These are phyloP conservation scores for Pipistrellus nathusii DNA, from an alignment of 2,797 vertebrate genomes.

Conservation along the genomic window DNA sequence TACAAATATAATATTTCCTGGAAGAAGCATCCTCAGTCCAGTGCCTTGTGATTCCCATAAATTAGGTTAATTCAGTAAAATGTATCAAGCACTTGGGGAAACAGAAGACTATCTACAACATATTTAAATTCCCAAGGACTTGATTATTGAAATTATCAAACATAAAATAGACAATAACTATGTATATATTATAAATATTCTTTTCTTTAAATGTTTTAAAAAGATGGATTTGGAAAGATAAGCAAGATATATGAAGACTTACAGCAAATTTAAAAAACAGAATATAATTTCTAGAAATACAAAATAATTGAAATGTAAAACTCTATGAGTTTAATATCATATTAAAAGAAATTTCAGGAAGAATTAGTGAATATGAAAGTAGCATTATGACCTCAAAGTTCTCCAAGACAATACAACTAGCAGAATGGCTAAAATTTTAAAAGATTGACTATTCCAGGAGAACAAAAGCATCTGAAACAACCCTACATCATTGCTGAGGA, in stretches of 20 bases:
- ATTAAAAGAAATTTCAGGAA: background rate
- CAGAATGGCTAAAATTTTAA: background rate
- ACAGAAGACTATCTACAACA: background rate
- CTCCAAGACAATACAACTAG: background rate
- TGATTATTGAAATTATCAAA: background rate
- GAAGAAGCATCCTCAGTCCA: background rate
- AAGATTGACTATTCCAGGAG: background rate
- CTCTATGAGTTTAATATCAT: background rate
- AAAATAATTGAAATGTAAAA: constrained; percentile 5
- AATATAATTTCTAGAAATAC: background rate
- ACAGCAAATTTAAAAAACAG: background rate
- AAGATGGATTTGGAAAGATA: background rate
- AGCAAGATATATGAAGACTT: background rate
- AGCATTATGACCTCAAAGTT: constrained; percentile 4
- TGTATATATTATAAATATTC: background rate
- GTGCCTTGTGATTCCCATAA: background rate
- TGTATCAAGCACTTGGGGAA: background rate
- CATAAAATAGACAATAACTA: constrained; percentile 12
- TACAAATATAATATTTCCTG: background rate
- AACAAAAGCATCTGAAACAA: background rate
- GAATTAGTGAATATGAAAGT: background rate
- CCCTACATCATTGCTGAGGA: background rate
- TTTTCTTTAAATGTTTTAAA: background rate
- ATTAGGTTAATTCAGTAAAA: background rate
- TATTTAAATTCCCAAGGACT: background rate